Base-by-base conservation (phyloP, 2,797 vertebrate genomes). In the Anguilla obscura region DNA sequence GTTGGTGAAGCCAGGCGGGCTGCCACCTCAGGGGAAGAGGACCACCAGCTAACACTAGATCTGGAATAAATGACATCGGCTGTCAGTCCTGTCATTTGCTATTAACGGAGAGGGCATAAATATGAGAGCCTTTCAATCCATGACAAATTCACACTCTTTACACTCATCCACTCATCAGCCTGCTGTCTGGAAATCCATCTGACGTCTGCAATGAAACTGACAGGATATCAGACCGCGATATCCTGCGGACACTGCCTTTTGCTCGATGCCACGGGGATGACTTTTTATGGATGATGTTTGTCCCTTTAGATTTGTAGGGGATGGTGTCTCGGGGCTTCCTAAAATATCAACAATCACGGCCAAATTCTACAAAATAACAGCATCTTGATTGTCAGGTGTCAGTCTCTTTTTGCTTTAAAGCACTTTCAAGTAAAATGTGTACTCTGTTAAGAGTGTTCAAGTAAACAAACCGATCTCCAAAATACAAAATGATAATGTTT, bases 131-230 rank as follows among this genome's bases (percentile, higher is more conserved):
- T 76, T 4, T 40, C 84, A 40, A 5, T 33, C 87, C 48, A 27
- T 30, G 33, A 80, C 24, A 33, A 9, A 85, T 74, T 66, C 85
- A 85, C 86, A 84, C 88, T 88, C 27, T 45, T 63, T 45, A 60
- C n/a, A 14, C 54, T 71, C 48, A 79, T 8, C 33, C 88, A n/a
- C 48, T 88, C 54, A 33, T 58, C 52, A 88, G 89, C 54, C 50
- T 12, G 88, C 89, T 90, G 93, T 93, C 92, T 90, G 63, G 36
- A 45, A 86, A 86, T 50, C 33, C 21, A 71, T 8, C 85, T 48
- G 85, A 86, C 58, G n/a, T 33, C n/a, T 52, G 85, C 30, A 9
- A n/a, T n/a, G 21, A n/a, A 82, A 82, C 40, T 50, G 58, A 50
- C 40, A 71, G n/a, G 24, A 69, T 30, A 50, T 71, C 36, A 16